Evolutionary conservation across 2,888 invertebrate species (phyloP).

Genomic region (Chrysotoxum bicinctum): DNA sequence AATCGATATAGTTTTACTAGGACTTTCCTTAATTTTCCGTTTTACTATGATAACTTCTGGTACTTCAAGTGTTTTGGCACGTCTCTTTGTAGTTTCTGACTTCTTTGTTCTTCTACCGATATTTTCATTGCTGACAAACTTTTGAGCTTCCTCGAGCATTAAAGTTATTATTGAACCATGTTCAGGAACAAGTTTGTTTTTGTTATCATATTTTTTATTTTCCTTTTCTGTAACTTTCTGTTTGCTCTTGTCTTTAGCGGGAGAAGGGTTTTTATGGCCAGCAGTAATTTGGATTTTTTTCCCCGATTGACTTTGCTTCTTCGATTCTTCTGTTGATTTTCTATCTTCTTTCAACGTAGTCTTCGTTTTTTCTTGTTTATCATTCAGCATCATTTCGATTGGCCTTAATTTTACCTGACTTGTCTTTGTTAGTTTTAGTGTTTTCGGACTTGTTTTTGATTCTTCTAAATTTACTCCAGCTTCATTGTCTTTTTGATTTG

Average conservation of each 20-base stretch:
- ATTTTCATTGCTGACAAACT: conserved; percentile 28
- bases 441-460: background rate
- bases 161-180: background rate
- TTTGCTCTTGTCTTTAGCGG: background rate
- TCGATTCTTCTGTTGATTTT: background rate
- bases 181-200: background rate
- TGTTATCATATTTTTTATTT: background rate
- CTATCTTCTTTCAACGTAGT: background rate
- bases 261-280: background rate
- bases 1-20: background rate
- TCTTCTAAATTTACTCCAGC: background rate
- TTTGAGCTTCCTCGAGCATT: conserved; percentile 47
- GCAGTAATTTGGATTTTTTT: background rate
- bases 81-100: background rate
- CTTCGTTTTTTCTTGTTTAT: background rate
- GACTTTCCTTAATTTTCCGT: background rate
- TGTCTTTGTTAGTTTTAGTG: background rate
- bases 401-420: background rate
- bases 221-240: background rate
- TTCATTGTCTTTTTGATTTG: background rate
- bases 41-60: background rate
- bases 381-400: background rate
- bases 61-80: background rate
- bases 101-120: background rate
- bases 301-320: background rate